Evolutionary conservation across 92 coral and sea anemone genomes (phyloP).

Genomic region (Montipora capitata): DNA sequence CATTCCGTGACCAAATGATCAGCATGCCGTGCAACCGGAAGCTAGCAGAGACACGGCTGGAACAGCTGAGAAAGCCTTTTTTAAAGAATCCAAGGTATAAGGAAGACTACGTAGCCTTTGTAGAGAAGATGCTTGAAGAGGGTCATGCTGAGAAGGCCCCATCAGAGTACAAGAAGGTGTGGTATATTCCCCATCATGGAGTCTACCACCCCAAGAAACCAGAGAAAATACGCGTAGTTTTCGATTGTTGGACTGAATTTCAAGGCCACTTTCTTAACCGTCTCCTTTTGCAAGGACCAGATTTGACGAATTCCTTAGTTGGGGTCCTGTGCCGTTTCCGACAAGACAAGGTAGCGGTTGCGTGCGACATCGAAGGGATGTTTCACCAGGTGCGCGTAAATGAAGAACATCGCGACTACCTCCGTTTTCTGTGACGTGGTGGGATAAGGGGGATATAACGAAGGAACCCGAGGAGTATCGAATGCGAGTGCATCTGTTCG

Average conservation of each 20-base stretch:
- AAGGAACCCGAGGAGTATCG: conserved; percentile 28
- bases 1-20: conserved; percentile 41
- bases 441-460: conserved; percentile 47
- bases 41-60: conserved; percentile 51
- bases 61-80: conserved; percentile 33
- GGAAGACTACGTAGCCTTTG: conserved; percentile 51
- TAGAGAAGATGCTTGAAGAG: conserved; percentile 47
- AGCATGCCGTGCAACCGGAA: conserved; percentile 54
- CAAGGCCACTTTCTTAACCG: conserved; percentile 51
- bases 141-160: conserved; percentile 64
- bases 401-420: conserved; percentile 55
- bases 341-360: conserved; percentile 45
- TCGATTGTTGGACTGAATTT: conserved; percentile 41
- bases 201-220: conserved; percentile 61
- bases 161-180: background rate
- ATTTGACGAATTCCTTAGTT: conserved; percentile 38
- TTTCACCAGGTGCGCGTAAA: conserved; percentile 45
- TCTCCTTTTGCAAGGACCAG: conserved; percentile 52
- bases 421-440: conserved; percentile 51
- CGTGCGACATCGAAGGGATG: conserved; percentile 60
- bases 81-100: conserved; percentile 41
- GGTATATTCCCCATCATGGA: conserved; percentile 80
- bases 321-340: conserved; percentile 60
- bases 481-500: conserved; percentile 43
- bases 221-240: conserved; percentile 48